Conservation (phyloP, 2,797 vertebrate genomes). For the Enteromius fasciolatus region DNA sequence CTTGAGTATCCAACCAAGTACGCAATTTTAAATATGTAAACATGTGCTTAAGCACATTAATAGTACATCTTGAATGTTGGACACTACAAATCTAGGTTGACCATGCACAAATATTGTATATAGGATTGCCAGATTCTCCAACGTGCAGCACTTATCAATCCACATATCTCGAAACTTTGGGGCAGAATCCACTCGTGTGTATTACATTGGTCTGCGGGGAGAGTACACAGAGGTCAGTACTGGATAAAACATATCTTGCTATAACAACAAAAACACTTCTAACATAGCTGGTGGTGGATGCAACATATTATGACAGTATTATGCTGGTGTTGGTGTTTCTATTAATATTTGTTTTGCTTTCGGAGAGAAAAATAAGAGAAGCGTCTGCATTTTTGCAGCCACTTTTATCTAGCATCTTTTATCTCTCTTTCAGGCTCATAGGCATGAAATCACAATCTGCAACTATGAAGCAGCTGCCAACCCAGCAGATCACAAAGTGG, state of each 20-base stretch:
- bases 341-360: not conserved
- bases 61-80: not conserved
- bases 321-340: not conserved
- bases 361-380: not conserved
- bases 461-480: slow-evolving; percentile 94
- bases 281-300: not conserved
- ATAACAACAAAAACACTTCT: not conserved
- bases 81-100: not conserved
- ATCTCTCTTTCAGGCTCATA: slow-evolving; percentile 79
- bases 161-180: slow-evolving; percentile 97
- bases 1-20: slow-evolving; percentile 97
- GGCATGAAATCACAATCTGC: slow-evolving; percentile 96
- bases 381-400: not conserved
- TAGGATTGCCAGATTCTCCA: slow-evolving; percentile 95
- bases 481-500: slow-evolving; percentile 91
- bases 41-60: not conserved
- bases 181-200: slow-evolving; percentile 87
- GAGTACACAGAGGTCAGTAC: slow-evolving; percentile 88
- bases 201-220: slow-evolving; percentile 93
- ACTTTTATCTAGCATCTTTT: not conserved
- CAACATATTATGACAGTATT: too few relatives aligned
- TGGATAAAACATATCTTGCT: not conserved
- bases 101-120: slow-evolving; percentile 1
- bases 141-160: slow-evolving; percentile 90
- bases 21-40: slow-evolving; percentile 20